Percentiles rank a stretch among this genome's conserved stretches.
These are phyloP conservation scores for Oedothorax gibbosus DNA, from an alignment of 1,140 invertebrate genomes.

Conservation along the genomic window DNA sequence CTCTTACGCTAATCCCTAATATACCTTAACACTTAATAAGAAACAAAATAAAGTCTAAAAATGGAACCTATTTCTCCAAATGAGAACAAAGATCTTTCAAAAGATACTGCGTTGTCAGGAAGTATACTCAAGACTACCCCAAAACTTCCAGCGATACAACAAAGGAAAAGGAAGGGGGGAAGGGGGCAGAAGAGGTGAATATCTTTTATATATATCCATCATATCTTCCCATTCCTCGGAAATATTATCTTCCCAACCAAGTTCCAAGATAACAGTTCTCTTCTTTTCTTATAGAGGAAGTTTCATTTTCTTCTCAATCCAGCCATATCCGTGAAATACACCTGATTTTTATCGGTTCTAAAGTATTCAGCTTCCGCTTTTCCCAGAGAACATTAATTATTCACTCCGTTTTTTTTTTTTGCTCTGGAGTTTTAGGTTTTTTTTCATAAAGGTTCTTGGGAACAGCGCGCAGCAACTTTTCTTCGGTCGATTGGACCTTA, in stretches of 20 bases:
- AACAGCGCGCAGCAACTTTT: not conserved
- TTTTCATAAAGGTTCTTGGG: not conserved
- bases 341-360: constrained; percentile 32
- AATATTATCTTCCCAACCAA: constrained; percentile 23
- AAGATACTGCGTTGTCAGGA: no score
- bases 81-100: no score
- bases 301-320: not conserved
- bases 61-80: no score
- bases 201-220: constrained; percentile 22
- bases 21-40: no score
- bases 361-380: constrained; percentile 1
- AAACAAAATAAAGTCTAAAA: no score
- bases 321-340: constrained; percentile 1
- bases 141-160: no score
- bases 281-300: not conserved
- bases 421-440: not conserved
- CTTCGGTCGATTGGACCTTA: constrained; percentile 31
- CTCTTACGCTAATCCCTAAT: no score
- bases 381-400: constrained; percentile 29
- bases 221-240: not conserved
- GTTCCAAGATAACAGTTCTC: not conserved
- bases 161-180: not conserved
- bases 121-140: no score
- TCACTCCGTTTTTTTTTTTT: constrained; percentile 29
- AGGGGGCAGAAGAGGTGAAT: not conserved